These are phyloP conservation scores for Onychostoma macrolepis DNA, from an alignment of 2,113 vertebrate species.

Conservation along the genomic window DNA sequence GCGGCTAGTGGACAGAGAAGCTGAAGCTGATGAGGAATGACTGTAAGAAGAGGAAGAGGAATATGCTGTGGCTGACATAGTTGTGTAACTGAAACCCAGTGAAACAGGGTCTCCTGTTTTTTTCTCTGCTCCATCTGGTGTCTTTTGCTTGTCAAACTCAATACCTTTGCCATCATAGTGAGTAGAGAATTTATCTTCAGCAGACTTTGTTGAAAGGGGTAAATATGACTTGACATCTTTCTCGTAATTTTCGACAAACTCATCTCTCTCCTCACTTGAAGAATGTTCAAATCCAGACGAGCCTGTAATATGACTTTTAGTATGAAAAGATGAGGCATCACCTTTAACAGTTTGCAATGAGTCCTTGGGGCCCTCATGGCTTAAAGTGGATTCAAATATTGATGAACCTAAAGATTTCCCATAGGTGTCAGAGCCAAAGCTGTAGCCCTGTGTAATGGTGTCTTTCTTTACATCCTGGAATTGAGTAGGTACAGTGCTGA, in stretches of 20 bases:
- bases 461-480: slow-evolving; percentile 63
- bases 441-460: slow-evolving; percentile 31
- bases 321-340: slow-evolving; percentile 46
- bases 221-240: slow-evolving; percentile 55
- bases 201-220: slow-evolving; percentile 55
- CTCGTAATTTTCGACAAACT: slow-evolving; percentile 55
- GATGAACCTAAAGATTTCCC: slow-evolving; percentile 54
- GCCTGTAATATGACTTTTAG: slow-evolving; percentile 58
- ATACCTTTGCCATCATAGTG: slow-evolving; percentile 63
- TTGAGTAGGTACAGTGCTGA: slow-evolving; percentile 68
- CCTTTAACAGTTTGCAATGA: slow-evolving; percentile 45
- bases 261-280: slow-evolving; percentile 63
- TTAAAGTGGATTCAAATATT: slow-evolving; percentile 43
- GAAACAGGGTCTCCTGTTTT: slow-evolving; percentile 73
- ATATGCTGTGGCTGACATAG: slow-evolving; percentile 71
- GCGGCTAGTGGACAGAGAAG: slow-evolving; percentile 79
- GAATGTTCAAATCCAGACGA: slow-evolving; percentile 67
- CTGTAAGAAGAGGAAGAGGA: slow-evolving; percentile 81
- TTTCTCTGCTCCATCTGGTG: slow-evolving; percentile 68
- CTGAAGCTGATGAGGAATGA: slow-evolving; percentile 80
- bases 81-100: slow-evolving; percentile 78
- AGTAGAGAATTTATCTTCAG: slow-evolving; percentile 61
- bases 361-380: slow-evolving; percentile 50
- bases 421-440: slow-evolving; percentile 56
- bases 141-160: slow-evolving; percentile 67